phyloP scores from a whole-genome alignment of 2,113 vertebrate genomes.

The Aleadryas rufinucha region DNA sequence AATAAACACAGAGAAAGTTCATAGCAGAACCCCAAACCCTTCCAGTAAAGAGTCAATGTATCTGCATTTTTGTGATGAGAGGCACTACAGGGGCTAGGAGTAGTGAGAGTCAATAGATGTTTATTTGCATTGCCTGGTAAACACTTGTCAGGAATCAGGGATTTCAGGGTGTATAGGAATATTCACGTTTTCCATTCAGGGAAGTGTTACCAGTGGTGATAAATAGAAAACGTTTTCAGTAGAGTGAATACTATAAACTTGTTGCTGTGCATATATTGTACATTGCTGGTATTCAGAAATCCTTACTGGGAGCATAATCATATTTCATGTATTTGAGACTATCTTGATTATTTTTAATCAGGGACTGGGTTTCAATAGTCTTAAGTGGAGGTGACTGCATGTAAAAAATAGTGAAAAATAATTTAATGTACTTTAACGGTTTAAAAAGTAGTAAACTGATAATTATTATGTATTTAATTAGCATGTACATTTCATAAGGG shows the following conservation, averaged over 20 bases:
- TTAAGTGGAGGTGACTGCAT: background rate
- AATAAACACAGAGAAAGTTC: background rate
- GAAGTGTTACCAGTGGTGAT: background rate
- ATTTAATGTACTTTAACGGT: background rate
- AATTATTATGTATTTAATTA: background rate
- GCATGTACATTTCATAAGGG: background rate
- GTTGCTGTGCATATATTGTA: background rate
- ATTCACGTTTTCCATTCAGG: background rate
- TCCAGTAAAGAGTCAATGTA: background rate
- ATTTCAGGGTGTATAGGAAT: background rate
- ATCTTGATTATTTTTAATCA: background rate
- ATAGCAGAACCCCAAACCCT: background rate
- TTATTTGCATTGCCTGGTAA: background rate
- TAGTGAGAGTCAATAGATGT: background rate
- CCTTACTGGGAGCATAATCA: background rate
- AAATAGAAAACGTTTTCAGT: background rate
- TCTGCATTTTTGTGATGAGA: background rate
- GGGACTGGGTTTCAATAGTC: background rate
- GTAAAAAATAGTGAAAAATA: background rate
- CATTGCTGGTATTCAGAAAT: background rate
- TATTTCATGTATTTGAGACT: background rate
- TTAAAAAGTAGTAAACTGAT: background rate
- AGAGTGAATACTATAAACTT: background rate
- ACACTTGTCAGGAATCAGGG: background rate
- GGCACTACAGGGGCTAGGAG: fast-evolving